Evolutionary conservation across 2,888 invertebrate genomes (phyloP).

Genomic region (Caenorhabditis sp.): DNA sequence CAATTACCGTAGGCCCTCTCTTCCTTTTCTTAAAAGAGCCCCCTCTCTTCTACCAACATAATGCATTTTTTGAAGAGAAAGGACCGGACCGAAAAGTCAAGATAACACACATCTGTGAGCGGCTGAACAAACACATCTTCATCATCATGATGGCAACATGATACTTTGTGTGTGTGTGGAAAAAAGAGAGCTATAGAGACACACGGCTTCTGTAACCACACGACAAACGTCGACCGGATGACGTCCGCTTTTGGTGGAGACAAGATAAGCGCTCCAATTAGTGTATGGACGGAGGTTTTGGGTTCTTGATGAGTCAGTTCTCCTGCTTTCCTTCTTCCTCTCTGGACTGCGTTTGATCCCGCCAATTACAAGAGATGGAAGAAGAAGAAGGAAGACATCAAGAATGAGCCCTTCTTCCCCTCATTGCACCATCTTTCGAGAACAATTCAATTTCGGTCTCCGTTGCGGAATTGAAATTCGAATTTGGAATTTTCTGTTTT

Average conservation of each 20-base stretch:
- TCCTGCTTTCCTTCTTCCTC: constrained; percentile 3
- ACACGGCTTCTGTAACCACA: constrained; percentile 41
- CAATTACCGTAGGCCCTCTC: constrained; percentile 5
- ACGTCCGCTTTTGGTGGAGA: constrained; percentile 31
- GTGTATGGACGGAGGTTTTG: constrained; percentile 13
- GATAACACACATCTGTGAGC: constrained; percentile 56
- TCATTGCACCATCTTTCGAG: constrained; percentile 29
- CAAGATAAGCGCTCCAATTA: constrained; percentile 59
- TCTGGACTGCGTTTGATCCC: constrained; percentile 36
- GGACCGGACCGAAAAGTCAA: constrained; percentile 53
- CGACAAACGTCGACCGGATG: constrained; percentile 41
- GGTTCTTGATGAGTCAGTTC: constrained; percentile 45
- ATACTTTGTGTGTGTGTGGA: constrained; percentile 56
- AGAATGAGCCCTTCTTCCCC: constrained; percentile 39
- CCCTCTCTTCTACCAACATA: constrained; percentile 10
- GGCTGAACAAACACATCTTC: constrained; percentile 64
- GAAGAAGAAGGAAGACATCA: constrained; percentile 43
- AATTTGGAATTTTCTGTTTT: constrained; percentile 33
- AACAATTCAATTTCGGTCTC: constrained; percentile 46
- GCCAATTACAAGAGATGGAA: constrained; percentile 50
- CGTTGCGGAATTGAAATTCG: constrained; percentile 43
- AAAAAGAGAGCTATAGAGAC: constrained; percentile 25
- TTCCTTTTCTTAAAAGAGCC: background rate
- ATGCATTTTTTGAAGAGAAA: constrained; percentile 20
- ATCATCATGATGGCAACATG: constrained; percentile 57